phyloP scores from a whole-genome alignment of 2,797 vertebrate genomes.

The Tangara arthus region DNA sequence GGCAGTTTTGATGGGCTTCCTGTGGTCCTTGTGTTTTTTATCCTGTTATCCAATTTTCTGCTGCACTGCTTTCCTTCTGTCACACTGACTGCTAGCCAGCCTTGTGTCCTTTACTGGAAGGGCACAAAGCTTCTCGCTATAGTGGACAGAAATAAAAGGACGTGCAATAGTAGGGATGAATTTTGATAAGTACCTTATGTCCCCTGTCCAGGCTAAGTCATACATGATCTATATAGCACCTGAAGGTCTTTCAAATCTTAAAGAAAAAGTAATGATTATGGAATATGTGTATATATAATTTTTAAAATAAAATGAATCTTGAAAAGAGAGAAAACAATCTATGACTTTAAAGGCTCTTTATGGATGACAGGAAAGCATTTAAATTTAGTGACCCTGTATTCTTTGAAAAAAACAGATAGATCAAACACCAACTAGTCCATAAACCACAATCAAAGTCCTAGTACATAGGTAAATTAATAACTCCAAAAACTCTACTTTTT shows the following conservation, averaged over 20 bases:
- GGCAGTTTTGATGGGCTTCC: conserved; percentile 77
- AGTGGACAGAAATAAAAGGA: conserved; percentile 67
- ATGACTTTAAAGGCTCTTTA: background rate
- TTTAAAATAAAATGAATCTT: background rate
- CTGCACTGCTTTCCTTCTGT: conserved; percentile 80
- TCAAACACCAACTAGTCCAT: background rate
- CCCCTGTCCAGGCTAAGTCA: conserved; percentile 26
- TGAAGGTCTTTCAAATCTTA: background rate
- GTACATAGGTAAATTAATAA: background rate
- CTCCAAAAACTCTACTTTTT: background rate
- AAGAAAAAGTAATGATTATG: background rate
- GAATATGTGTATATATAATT: background rate
- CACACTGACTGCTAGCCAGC: conserved; percentile 77
- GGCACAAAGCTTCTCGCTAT: conserved; percentile 50
- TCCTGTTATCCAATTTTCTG: conserved; percentile 83
- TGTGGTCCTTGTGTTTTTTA: conserved; percentile 78
- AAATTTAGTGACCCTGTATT: background rate
- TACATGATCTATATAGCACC: background rate
- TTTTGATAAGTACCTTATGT: conserved; percentile 40
- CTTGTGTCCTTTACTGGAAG: conserved; percentile 59
- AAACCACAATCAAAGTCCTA: background rate
- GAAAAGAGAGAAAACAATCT: background rate
- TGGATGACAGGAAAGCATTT: background rate
- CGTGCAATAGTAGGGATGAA: conserved; percentile 25
- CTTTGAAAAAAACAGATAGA: background rate